Percentiles rank a stretch among this genome's conserved stretches.
Evolutionary conservation across 2,888 invertebrate genomes (phyloP).

Genomic region (Phengaris alcon): DNA sequence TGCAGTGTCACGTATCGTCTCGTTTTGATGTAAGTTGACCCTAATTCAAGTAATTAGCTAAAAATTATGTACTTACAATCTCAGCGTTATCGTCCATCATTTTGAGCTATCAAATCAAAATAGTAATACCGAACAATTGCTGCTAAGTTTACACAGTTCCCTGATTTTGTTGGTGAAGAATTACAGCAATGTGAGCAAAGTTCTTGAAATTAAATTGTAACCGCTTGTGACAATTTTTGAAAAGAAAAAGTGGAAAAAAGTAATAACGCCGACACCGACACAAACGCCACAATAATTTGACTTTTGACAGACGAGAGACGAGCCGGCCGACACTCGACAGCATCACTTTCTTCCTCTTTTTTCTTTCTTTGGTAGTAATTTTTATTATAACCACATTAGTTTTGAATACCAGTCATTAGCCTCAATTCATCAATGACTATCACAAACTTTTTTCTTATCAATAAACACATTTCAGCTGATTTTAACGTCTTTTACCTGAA

Average conservation of each 20-base stretch:
- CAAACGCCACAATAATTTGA: not conserved
- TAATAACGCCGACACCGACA: not conserved
- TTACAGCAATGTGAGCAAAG: not conserved
- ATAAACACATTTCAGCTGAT: too few species aligned
- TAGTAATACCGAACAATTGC: not conserved
- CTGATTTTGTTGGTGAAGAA: not conserved
- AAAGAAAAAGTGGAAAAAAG: not conserved
- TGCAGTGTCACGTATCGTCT: too few species aligned
- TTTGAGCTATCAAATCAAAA: not conserved
- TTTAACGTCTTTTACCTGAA: too few species aligned
- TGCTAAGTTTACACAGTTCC: not conserved
- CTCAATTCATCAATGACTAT: too few species aligned
- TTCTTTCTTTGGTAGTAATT: not conserved
- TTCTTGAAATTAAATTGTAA: too few species aligned
- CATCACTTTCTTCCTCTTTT: not conserved
- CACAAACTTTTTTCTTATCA: too few species aligned
- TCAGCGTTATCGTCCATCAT: constrained; percentile 52
- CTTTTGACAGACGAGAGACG: not conserved
- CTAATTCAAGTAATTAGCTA: too few species aligned
- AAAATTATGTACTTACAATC: constrained; percentile 51
- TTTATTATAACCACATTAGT: not conserved
- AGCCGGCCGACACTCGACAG: too few species aligned
- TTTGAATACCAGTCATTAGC: too few species aligned
- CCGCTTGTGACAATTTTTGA: not conserved
- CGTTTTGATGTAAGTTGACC: too few species aligned